phyloP scores from a whole-genome alignment of 2,888 invertebrate species.

The Leucoptera coffeella region DNA sequence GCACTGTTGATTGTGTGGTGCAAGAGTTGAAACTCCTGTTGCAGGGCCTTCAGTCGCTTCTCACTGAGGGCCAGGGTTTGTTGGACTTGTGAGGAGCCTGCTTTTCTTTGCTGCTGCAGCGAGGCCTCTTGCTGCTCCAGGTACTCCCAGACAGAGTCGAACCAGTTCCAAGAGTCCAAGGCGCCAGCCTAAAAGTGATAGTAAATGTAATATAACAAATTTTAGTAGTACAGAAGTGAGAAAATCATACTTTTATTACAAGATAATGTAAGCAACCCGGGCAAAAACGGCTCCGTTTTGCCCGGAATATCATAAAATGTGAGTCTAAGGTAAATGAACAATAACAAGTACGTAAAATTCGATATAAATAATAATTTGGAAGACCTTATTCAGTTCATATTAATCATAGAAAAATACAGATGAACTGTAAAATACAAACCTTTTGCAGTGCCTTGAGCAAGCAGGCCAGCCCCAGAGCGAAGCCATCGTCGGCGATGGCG shows the following conservation, averaged over 20 bases:
- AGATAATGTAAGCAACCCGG: too few species aligned
- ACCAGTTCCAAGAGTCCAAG: conserved; percentile 94
- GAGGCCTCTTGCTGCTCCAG: conserved; percentile 56
- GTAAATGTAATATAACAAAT: too few species aligned
- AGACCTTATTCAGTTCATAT: too few species aligned
- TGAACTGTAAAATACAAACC: conserved; percentile 16
- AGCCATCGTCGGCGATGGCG: conserved; percentile 96
- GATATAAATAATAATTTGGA: too few species aligned
- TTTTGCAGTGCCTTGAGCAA: conserved; percentile 87
- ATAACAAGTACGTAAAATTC: too few species aligned
- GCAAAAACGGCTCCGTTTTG: too few species aligned
- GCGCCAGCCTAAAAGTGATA: conserved; percentile 53
- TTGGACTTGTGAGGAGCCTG: conserved; percentile 81
- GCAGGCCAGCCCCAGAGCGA: conserved; percentile 92
- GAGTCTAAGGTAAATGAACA: too few species aligned
- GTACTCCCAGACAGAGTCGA: conserved; percentile 75
- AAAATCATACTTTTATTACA: too few species aligned
- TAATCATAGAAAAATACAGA: not conserved
- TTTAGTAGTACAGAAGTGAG: too few species aligned
- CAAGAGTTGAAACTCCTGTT: conserved; percentile 83
- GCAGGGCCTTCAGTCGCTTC: conserved; percentile 65
- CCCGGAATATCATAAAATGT: too few species aligned
- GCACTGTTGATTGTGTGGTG: conserved; percentile 92
- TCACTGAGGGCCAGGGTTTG: conserved; percentile 88
- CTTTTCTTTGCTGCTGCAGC: conserved; percentile 57